Conservation (phyloP, 2,797 vertebrate genomes). For the Chaetodon trifasciatus region DNA sequence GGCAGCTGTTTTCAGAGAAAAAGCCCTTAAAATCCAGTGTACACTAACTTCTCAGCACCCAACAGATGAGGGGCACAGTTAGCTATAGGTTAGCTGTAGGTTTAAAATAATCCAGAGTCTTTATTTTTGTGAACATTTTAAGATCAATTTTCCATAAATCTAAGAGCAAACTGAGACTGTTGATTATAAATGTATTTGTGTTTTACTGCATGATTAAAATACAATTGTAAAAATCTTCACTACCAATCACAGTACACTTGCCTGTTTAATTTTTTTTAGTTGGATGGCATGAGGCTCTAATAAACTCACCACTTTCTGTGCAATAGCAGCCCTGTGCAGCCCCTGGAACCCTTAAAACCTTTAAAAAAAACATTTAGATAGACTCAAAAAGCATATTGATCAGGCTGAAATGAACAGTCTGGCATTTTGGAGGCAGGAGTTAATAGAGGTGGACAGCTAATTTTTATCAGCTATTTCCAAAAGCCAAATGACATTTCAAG, state of each 20-base stretch:
- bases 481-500: background rate
- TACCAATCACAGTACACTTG: too few relatives aligned
- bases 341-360: background rate
- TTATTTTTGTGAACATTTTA: too few relatives aligned
- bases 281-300: background rate
- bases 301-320: background rate
- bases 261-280: background rate
- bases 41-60: too few relatives aligned
- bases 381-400: background rate
- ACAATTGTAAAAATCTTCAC: too few relatives aligned
- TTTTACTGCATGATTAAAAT: background rate
- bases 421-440: background rate
- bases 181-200: background rate
- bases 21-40: too few relatives aligned
- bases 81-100: too few relatives aligned
- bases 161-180: too few relatives aligned
- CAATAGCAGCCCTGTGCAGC: too few relatives aligned
- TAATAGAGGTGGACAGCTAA: background rate
- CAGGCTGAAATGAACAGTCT: background rate
- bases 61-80: too few relatives aligned
- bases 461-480: background rate
- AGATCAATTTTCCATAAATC: too few relatives aligned
- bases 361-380: background rate
- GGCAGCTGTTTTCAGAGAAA: too few relatives aligned
- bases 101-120: too few relatives aligned